Evolutionary conservation across 2,888 invertebrate genomes (phyloP), one percentile per base, ranked within the genome.

Genomic region (Spisula subtruncata): DNA sequence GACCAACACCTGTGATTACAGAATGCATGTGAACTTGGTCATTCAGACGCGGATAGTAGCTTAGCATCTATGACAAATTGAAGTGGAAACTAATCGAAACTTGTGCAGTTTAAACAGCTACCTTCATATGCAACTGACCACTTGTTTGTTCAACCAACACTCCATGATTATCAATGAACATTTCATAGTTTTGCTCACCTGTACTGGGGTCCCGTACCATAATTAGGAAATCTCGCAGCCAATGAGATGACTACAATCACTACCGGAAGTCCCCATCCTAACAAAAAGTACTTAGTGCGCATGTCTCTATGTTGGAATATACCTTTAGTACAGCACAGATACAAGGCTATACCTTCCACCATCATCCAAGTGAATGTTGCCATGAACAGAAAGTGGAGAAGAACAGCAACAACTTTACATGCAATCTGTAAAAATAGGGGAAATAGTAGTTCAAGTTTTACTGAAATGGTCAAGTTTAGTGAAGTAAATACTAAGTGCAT

Each of bases 321-420:
- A 14, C 94, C 93, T 29, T 93, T 92, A 0, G 93, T 94, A 83
- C 95, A 95, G 88, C 92, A 92, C 4, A 94, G 90, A 80, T 95
- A 95, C 46, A 95, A 92, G 1, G 93, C 93, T 35, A 94, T 81
- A 2, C 95, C 95, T 80, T 95, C 95, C 20, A 94, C 92, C 92
- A 94, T 83, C 95, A 95, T 95, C 95, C 95, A 95, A 1, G 94
- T 86, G 84, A 94, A 94, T 2, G 94, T 90, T 0, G 94, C 89
- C 93, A 94, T 89, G 85, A 94, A 95, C 81, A 94, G 87, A 87
- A 93, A 94, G 89, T 95, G 95, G 16, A 95, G 89, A 51, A 93
- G 79, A 10, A 93, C 87, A 0, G 95, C 94, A 51, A 94, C 94
- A 48, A 90, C 89, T 79, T 94, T 94, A 86, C 95, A 95, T 14